Evolutionary conservation across 2,113 vertebrate species (phyloP).

Genomic region (Bombycilla garrulus): DNA sequence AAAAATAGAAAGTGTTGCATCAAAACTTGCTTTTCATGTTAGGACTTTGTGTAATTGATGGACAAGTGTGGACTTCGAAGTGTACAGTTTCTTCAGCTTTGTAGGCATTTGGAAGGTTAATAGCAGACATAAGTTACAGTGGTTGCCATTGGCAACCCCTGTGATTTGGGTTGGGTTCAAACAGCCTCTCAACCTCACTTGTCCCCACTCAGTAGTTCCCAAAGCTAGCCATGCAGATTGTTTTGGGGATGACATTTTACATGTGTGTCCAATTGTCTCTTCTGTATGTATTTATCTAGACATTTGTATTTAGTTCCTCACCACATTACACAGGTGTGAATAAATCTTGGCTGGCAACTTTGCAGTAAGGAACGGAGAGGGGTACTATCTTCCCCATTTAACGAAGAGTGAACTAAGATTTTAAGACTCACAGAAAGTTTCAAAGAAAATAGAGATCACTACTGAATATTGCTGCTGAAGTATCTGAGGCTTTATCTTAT

Average conservation of each 20-base stretch:
- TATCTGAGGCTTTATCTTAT: background rate
- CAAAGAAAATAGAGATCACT: background rate
- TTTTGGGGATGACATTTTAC: background rate
- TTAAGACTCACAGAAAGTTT: conserved; percentile 3
- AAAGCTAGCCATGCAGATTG: background rate
- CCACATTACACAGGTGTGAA: conserved; percentile 14
- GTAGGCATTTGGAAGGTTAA: conserved; percentile 21
- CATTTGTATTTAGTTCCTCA: conserved; percentile 27
- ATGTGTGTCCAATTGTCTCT: background rate
- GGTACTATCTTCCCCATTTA: background rate
- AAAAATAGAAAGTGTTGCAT: background rate
- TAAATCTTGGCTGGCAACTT: background rate
- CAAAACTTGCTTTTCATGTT: background rate
- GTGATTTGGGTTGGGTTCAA: conserved; percentile 25
- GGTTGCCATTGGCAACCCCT: conserved; percentile 1
- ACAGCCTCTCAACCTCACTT: background rate
- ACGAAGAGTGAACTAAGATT: background rate
- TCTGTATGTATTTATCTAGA: conserved; percentile 13
- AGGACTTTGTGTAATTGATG: background rate
- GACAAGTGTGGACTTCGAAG: background rate
- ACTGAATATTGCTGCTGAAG: background rate
- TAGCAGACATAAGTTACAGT: background rate
- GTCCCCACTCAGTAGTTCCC: background rate
- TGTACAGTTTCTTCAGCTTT: background rate
- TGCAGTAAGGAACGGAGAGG: background rate